Conservation (phyloP, 1,140 invertebrate species). For the Antheraea mylitta region DNA sequence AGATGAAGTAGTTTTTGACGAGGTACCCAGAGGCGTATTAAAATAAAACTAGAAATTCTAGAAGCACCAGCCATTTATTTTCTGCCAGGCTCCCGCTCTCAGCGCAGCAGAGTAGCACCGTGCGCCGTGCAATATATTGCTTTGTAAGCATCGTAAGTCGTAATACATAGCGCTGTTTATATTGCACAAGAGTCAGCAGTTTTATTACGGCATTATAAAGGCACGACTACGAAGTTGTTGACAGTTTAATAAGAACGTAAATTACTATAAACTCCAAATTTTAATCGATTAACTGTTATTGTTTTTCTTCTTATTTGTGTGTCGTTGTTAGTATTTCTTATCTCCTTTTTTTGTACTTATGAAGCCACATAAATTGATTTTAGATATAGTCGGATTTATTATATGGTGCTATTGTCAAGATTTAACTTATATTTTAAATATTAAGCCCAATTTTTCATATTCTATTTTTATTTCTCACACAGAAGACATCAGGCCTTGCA, state of each 20-base stretch:
- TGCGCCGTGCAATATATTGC: slow-evolving; percentile 36
- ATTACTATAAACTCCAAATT: neutral
- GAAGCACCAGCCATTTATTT: slow-evolving; percentile 14
- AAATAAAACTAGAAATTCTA: neutral
- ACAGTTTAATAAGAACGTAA: neutral
- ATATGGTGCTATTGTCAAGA: too few relatives aligned
- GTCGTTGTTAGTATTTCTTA: too few relatives aligned
- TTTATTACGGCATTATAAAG: slow-evolving; percentile 41
- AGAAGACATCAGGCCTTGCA: too few relatives aligned
- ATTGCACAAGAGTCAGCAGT: slow-evolving; percentile 31
- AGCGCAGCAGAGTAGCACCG: slow-evolving; percentile 17
- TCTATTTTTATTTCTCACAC: too few relatives aligned
- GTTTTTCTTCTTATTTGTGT: too few relatives aligned
- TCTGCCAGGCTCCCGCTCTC: slow-evolving; percentile 21
- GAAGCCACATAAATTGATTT: too few relatives aligned
- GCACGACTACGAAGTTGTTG: neutral
- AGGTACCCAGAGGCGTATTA: neutral
- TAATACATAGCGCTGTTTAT: slow-evolving; percentile 48
- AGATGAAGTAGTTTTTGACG: neutral
- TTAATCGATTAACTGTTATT: neutral
- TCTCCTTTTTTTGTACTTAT: too few relatives aligned
- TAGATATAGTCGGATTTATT: too few relatives aligned
- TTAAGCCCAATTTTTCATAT: too few relatives aligned
- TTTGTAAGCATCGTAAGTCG: slow-evolving; percentile 23
- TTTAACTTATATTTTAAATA: too few relatives aligned